Conservation (phyloP, 2,888 invertebrate species). For the Thymelicus acteon region DNA sequence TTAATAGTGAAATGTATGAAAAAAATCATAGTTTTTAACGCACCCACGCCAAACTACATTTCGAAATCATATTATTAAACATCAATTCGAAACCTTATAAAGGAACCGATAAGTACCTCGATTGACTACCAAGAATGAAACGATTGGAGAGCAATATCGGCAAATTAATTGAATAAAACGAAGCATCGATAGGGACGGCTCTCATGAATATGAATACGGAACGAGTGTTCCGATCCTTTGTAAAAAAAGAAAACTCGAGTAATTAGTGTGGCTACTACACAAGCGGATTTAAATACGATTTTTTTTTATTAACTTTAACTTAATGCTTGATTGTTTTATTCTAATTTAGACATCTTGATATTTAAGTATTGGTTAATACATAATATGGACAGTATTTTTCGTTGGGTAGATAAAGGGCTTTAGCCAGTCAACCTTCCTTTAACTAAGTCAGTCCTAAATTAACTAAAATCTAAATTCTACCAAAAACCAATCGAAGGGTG, state of each 20-base stretch:
- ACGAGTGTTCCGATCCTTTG: constrained; percentile 62
- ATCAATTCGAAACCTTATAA: neutral
- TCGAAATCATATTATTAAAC: neutral
- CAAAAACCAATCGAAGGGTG: too few species aligned
- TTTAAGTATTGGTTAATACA: too few species aligned
- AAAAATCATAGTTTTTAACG: too few species aligned
- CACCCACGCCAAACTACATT: too few species aligned
- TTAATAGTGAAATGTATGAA: too few species aligned
- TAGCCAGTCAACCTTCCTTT: too few species aligned
- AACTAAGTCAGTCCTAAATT: too few species aligned
- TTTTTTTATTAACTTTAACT: neutral
- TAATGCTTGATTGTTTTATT: too few species aligned
- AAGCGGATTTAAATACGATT: constrained; percentile 3
- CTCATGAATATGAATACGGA: constrained; percentile 78
- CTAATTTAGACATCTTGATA: too few species aligned
- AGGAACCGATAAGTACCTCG: constrained; percentile 6
- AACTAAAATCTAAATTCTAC: too few species aligned
- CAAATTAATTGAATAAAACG: constrained; percentile 80
- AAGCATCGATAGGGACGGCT: constrained; percentile 56
- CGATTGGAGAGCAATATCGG: constrained; percentile 60
- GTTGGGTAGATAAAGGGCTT: too few species aligned
- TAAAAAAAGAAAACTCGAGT: constrained; percentile 55
- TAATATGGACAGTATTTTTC: too few species aligned
- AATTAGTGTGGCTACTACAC: constrained; percentile 42
- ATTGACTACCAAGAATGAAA: constrained; percentile 44